Evolutionary conservation across 1,140 invertebrate genomes (phyloP).

Genomic region (Orchestia grillus): DNA sequence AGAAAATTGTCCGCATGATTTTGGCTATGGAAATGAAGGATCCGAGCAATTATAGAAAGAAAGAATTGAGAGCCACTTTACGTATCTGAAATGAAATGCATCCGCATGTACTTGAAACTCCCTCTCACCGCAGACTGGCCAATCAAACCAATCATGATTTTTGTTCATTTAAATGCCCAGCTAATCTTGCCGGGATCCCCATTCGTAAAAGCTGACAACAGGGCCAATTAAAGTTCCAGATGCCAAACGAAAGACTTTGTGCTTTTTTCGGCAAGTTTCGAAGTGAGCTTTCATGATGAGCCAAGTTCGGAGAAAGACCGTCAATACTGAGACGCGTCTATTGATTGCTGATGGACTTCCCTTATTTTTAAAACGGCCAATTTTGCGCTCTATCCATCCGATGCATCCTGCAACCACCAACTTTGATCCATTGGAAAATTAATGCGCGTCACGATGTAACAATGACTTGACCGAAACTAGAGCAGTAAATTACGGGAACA

Average conservation of each 20-base stretch:
- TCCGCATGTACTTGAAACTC: background rate
- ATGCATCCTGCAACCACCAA: background rate
- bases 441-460: background rate
- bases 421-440: background rate
- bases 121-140: background rate
- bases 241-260: background rate
- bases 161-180: background rate
- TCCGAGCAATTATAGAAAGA: background rate
- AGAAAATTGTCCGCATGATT: too few species aligned
- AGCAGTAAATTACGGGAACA: background rate
- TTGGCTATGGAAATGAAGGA: background rate
- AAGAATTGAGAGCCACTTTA: background rate
- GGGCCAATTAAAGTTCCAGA: background rate
- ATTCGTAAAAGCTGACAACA: background rate
- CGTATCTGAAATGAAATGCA: background rate
- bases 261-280: background rate
- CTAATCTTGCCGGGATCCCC: background rate
- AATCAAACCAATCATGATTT: background rate
- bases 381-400: background rate
- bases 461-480: background rate
- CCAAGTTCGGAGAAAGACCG: background rate
- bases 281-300: background rate
- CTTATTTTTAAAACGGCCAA: background rate
- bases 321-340: background rate
- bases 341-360: background rate